Evolutionary conservation across 2,113 vertebrate species (phyloP).

Genomic region (Nicator chloris): DNA sequence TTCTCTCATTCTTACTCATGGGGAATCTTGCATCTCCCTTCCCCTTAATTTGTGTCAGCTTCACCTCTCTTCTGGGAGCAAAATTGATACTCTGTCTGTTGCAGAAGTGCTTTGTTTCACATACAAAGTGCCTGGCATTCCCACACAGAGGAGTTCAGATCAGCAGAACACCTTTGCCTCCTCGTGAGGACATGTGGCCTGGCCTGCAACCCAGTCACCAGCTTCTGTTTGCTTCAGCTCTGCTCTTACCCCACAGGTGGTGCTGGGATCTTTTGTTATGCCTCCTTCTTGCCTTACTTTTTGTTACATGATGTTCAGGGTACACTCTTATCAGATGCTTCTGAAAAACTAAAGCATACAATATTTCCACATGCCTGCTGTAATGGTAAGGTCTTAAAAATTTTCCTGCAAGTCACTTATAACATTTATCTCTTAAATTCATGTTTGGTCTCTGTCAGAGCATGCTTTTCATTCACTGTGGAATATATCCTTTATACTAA

Average conservation of each 20-base stretch:
- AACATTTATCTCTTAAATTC: neutral
- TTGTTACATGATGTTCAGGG: neutral
- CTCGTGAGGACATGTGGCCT: accelerated
- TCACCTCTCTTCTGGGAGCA: neutral
- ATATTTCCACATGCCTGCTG: neutral
- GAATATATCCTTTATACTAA: neutral
- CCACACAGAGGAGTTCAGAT: neutral
- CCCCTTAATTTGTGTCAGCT: neutral
- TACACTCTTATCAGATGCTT: neutral
- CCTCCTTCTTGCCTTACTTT: neutral
- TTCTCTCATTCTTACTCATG: neutral
- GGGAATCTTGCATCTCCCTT: neutral
- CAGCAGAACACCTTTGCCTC: neutral
- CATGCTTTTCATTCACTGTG: neutral
- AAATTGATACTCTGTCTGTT: neutral
- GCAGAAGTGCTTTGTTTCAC: neutral
- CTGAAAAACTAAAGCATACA: neutral
- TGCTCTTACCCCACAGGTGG: neutral
- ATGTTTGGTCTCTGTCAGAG: neutral
- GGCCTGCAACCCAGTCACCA: neutral
- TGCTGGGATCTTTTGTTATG: neutral
- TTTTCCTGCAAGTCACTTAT: neutral
- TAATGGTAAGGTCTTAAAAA: neutral
- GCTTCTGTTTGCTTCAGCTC: neutral
- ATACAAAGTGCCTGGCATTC: neutral